phyloP scores from a whole-genome alignment of 2,888 invertebrate genomes.

The Notodonta ziczac region DNA sequence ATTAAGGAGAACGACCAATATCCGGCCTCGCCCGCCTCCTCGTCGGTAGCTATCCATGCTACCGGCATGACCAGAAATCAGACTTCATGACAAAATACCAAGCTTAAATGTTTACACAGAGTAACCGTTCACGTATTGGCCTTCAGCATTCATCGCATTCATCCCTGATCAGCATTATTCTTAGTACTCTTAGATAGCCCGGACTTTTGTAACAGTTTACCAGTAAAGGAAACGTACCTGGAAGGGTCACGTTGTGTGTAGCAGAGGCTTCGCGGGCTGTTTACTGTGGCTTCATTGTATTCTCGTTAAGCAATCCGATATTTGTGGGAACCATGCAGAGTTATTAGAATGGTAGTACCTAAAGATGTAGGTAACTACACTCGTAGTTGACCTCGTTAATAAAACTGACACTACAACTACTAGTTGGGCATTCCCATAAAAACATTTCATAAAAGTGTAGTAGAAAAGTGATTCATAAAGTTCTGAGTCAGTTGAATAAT shows the following conservation, averaged over 20 bases:
- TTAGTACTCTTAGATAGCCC: no score
- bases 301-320: conserved; percentile 5
- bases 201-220: no score
- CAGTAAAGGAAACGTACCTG: neutral
- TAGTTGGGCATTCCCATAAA: neutral
- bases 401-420: neutral
- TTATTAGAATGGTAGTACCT: neutral
- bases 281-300: conserved; percentile 1
- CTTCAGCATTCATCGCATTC: no score
- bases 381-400: neutral
- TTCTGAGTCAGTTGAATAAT: neutral
- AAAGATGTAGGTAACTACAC: neutral
- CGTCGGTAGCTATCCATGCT: conserved; percentile 12
- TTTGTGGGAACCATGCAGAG: conserved; percentile 3
- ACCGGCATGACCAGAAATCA: conserved; percentile 8
- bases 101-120: neutral
- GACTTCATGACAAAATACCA: neutral
- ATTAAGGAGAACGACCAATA: conserved; percentile 55
- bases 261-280: neutral
- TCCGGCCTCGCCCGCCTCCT: conserved; percentile 56
- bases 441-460: neutral
- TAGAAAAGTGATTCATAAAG: neutral
- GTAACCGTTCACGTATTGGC: no score
- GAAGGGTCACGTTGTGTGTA: neutral
- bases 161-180: no score